These are phyloP conservation scores for Bruchidius siliquastri DNA, from an alignment of 2,888 invertebrate genomes.

Conservation along the genomic window DNA sequence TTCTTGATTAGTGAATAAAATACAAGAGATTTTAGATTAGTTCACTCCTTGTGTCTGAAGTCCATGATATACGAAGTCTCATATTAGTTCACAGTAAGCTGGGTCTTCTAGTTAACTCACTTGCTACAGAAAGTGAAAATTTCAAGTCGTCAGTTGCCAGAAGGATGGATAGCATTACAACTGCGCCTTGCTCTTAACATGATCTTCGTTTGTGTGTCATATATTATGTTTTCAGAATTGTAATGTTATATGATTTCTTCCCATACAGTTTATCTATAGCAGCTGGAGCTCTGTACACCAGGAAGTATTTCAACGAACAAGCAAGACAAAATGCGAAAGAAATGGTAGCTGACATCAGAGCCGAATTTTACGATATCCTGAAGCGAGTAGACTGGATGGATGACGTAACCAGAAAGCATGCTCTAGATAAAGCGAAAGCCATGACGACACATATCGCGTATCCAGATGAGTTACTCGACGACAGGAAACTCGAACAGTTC, in stretches of 20 bases:
- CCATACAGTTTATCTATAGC: conserved; percentile 62
- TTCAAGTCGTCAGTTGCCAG: too few species aligned
- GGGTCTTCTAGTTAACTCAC: too few species aligned
- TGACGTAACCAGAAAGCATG: conserved; percentile 67
- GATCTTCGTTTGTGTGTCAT: too few species aligned
- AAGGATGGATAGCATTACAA: too few species aligned
- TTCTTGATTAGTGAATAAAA: too few species aligned
- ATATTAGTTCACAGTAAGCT: too few species aligned
- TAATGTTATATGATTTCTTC: not conserved
- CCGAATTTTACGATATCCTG: conserved; percentile 76
- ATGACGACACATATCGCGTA: conserved; percentile 91
- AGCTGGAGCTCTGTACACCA: conserved; percentile 80
- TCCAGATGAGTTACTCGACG: conserved; percentile 81
- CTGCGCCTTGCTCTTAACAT: too few species aligned
- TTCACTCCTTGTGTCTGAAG: too few species aligned
- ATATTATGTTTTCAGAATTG: too few species aligned
- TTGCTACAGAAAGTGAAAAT: too few species aligned
- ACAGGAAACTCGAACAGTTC: conserved; percentile 73
- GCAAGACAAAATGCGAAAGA: conserved; percentile 79
- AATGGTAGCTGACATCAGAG: conserved; percentile 82
- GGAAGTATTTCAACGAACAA: conserved; percentile 80
- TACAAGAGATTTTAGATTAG: too few species aligned
- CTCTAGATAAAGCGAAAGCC: conserved; percentile 72
- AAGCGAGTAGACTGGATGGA: conserved; percentile 91
- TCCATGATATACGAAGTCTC: too few species aligned